phyloP scores from a whole-genome alignment of 2,888 invertebrate species.

The Thecophora atra region DNA sequence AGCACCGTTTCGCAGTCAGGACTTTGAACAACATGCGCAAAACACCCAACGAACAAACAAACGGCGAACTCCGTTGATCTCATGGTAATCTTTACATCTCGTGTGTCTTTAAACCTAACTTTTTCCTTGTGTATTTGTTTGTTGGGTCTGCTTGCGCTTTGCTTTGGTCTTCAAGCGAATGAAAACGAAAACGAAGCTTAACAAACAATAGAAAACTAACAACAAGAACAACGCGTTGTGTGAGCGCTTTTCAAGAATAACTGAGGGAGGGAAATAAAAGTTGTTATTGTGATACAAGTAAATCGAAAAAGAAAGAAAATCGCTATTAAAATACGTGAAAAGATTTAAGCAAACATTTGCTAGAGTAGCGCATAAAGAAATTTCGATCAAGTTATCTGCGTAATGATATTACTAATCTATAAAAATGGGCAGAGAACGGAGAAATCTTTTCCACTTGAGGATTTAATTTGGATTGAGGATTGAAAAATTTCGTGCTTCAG shows the following conservation, averaged over 20 bases:
- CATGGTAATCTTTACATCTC: background rate
- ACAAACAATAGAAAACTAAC: background rate
- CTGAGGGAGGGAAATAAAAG: too few relatives aligned
- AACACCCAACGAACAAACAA: too few relatives aligned
- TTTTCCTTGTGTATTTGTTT: background rate
- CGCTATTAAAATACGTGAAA: background rate
- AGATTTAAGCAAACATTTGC: background rate
- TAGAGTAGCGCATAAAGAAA: slow-evolving; percentile 11
- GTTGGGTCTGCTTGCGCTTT: background rate
- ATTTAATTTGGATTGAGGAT: too few relatives aligned
- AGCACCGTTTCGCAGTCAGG: background rate
- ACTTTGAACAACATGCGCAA: background rate
- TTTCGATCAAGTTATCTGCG: background rate
- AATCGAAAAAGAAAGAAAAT: too few relatives aligned
- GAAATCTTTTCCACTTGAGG: too few relatives aligned
- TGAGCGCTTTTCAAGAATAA: background rate
- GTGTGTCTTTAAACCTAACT: too few relatives aligned
- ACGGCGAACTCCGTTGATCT: slow-evolving; percentile 1
- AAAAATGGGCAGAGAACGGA: too few relatives aligned
- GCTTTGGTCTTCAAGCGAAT: slow-evolving; percentile 3
- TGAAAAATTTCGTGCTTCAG: too few relatives aligned
- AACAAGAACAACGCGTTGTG: too few relatives aligned
- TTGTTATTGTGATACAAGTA: background rate
- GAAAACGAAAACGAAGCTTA: too few relatives aligned
- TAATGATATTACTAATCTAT: too few relatives aligned